These are phyloP conservation scores for Malacoctenus gilli DNA, from an alignment of 2,797 vertebrate species.

Conservation along the genomic window DNA sequence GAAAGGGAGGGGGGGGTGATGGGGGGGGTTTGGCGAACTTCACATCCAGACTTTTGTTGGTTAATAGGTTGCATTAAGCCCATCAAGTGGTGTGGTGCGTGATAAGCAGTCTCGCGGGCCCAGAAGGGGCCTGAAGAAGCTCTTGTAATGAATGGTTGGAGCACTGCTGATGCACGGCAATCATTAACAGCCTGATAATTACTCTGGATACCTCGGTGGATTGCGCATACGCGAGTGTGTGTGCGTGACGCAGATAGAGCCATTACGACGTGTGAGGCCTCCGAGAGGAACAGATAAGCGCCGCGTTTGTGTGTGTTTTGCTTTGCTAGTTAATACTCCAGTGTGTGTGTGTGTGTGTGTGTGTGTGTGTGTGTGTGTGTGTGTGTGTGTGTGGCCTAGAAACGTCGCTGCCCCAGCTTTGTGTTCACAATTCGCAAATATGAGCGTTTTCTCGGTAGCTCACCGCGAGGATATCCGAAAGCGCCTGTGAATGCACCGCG, in stretches of 20 bases:
- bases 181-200: slow-evolving; percentile 93
- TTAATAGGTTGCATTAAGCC: slow-evolving; percentile 91
- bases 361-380: slow-evolving; percentile 50
- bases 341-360: slow-evolving; percentile 44
- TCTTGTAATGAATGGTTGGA: slow-evolving; percentile 89
- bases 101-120: slow-evolving; percentile 81
- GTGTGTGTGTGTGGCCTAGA: slow-evolving; percentile 64
- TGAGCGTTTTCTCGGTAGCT: slow-evolving; percentile 38
- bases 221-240: slow-evolving; percentile 57
- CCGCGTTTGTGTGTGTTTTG: slow-evolving; percentile 56
- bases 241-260: slow-evolving; percentile 68
- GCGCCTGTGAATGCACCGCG: slow-evolving; percentile 43
- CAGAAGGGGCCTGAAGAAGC: slow-evolving; percentile 83
- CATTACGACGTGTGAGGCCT: slow-evolving; percentile 72
- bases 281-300: slow-evolving; percentile 70
- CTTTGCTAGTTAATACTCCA: slow-evolving; percentile 57
- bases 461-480: slow-evolving; percentile 49
- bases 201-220: slow-evolving; percentile 86
- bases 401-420: slow-evolving; percentile 55
- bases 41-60: slow-evolving; percentile 81
- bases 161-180: slow-evolving; percentile 83
- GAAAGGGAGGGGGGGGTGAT: no score
- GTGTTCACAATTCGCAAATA: slow-evolving; percentile 61
- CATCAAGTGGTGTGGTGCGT: slow-evolving; percentile 82
- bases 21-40: slow-evolving; percentile 60